Evolutionary conservation across 1,140 invertebrate species (phyloP), one percentile per base, ranked within the genome.

Genomic region (Drosophila virilis): DNA sequence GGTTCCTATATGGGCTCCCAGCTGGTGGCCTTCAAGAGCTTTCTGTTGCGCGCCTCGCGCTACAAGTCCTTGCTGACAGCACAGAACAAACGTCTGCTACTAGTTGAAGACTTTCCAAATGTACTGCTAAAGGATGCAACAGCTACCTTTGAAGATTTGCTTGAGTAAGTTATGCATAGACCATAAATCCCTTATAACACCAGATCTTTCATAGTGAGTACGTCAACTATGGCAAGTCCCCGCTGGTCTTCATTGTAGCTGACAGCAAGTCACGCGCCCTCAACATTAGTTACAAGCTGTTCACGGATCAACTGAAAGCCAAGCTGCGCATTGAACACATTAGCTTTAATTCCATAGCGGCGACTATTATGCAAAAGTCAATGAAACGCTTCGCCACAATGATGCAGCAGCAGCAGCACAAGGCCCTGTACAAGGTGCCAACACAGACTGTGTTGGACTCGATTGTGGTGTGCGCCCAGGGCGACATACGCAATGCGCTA

Each of bases 21-120:
- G 89, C 93, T 94, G 45, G 94, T 94, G 40, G 94, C 93, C 70
- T 96, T 97, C 82, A 88, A 94, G 51, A 94, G 96, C 38, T 96
- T 96, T 89, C 85, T 96, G 33, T 92, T 95, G 59, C 94, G 95
- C 81, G 94, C 94, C 5, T 95, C 95, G 2, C 94, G 96, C 67
- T 96, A 95, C 83, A 94, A 93, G 66, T 95, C 95, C 13, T 79
- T 96, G 32, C 92, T 96, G 42, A 92, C 93, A 37, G 91, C 89
- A 32, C 64, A 67, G 38, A 93, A 93, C 70, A 93, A 93, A 42
- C 93, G 93, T 61, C 70, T 96, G 6, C 92, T 96, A 35, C 85
- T 97, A 0, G 94, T 97, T 4, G 96, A 97, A 92, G 96, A 96
- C 91, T 94, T 96, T 88, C 96, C 96, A n/a, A 96, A 96, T 92